Conservation (phyloP, 2,797 vertebrate genomes). For the Amazonetta brasiliensis region DNA sequence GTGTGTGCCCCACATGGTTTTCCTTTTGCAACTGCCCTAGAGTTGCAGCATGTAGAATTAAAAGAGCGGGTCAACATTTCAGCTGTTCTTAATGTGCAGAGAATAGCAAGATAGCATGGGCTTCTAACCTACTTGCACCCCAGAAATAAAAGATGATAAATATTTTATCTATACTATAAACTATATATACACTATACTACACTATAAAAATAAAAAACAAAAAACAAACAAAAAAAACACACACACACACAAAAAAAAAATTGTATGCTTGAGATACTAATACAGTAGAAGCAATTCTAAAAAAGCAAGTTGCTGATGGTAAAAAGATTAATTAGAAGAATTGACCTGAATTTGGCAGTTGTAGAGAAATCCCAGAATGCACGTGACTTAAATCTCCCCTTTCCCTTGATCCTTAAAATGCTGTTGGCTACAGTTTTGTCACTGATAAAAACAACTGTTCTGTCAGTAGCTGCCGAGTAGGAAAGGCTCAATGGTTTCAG, state of each 20-base stretch:
- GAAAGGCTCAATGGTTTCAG: background rate
- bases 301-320: background rate
- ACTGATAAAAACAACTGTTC: background rate
- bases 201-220: background rate
- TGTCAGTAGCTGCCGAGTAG: background rate
- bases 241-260: too few relatives aligned
- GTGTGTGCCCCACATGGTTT: background rate
- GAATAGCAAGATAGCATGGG: background rate
- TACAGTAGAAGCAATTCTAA: background rate
- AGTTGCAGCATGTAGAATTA: background rate
- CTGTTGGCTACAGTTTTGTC: background rate
- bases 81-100: background rate
- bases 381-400: background rate
- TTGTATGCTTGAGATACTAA: background rate
- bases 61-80: background rate
- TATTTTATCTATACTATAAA: background rate
- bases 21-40: background rate
- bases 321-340: slow-evolving; percentile 18
- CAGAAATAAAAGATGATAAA: background rate
- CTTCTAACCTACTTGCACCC: background rate
- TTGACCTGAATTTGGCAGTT: background rate
- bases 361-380: background rate
- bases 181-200: too few relatives aligned
- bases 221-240: too few relatives aligned
- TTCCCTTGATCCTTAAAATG: background rate